Base-by-base conservation (phyloP, 2,888 invertebrate genomes). In the Bruchidius siliquastri region DNA sequence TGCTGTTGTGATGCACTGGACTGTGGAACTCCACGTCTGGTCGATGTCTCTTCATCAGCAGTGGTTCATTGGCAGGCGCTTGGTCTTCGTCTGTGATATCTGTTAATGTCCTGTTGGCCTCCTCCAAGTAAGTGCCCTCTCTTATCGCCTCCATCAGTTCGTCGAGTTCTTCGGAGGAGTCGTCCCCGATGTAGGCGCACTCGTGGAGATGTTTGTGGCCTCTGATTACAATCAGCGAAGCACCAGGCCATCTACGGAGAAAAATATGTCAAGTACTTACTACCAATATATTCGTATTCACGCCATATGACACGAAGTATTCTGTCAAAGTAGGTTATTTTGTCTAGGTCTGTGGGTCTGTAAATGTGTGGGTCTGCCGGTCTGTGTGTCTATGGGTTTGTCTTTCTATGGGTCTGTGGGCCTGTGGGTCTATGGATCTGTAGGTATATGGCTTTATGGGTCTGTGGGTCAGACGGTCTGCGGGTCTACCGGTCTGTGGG, bases 111-210 rank as follows among this genome's bases (percentile, higher is more conserved):
- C 71, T 77, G 3, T 85, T 80, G 0, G 72, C 72, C 8, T 77
- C 73, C 6, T 22, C 8, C 13, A 82, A 77, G 72, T 82, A 83
- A 3, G 77, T 79, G 32, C 83, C 83, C 78, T 85, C 84, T 13
- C 79, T 76, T 10, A 85, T 82, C 10, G 84, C 81, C 77, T 86
- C 85, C 79, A 85, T 82, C 8, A 86, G 73, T 81, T 93, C 93
- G 22, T 93, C 92, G 8, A 92, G 84, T 80, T 94, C 93, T 82
- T 94, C 94, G 0, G 93, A 93, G 0, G 93, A 94, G 82, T 94
- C 91, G 81, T 94, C 93, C 0, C 94, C 94, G 72, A 94, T 93
- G 86, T 93, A 94, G 0, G 94, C 93, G 82, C 94, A 94, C 80
- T 93, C 92, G 80, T 93, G 92, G 0, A 94, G 88, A 83, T 94